A percentile compares a stretch with the other conserved stretches of the same genome.
Conservation (phyloP, 2,797 vertebrate species). For the Avahi laniger region DNA sequence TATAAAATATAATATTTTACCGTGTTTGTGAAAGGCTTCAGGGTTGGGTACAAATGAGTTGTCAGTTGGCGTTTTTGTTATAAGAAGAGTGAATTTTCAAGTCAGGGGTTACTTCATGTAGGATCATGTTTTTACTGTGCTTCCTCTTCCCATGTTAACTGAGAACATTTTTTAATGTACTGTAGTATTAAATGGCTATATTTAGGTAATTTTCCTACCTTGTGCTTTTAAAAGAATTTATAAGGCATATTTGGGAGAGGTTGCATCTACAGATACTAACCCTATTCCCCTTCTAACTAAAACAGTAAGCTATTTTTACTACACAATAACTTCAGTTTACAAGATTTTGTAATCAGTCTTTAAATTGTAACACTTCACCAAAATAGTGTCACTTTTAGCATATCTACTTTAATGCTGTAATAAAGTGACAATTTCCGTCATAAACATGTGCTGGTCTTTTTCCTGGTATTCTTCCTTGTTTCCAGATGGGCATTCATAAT, state of each 20-base stretch:
- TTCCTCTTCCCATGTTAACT: neutral
- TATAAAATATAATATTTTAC: neutral
- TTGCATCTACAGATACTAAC: neutral
- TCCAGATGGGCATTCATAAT: neutral
- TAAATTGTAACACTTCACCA: conserved; percentile 4
- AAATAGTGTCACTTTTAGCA: conserved; percentile 29
- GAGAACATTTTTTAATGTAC: neutral
- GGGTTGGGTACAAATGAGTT: neutral
- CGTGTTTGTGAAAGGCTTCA: neutral
- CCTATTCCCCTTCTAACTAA: neutral
- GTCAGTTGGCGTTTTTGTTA: neutral
- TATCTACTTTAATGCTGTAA: conserved; percentile 17
- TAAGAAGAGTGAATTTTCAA: conserved; percentile 21
- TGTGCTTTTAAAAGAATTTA: conserved; percentile 32
- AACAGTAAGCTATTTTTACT: neutral
- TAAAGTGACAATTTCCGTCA: neutral
- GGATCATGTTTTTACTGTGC: neutral
- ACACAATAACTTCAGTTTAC: neutral
- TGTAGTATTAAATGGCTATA: neutral
- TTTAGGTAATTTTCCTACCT: conserved; percentile 8
- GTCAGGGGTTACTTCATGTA: conserved; percentile 43
- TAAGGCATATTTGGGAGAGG: conserved; percentile 3
- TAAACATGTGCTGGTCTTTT: conserved; percentile 22
- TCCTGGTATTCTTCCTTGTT: neutral
- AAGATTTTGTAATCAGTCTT: conserved; percentile 39